A percentile compares a stretch with the other conserved stretches of the same genome.
Conservation (phyloP, 2,113 vertebrate genomes). For the Megaceryle torquata region DNA sequence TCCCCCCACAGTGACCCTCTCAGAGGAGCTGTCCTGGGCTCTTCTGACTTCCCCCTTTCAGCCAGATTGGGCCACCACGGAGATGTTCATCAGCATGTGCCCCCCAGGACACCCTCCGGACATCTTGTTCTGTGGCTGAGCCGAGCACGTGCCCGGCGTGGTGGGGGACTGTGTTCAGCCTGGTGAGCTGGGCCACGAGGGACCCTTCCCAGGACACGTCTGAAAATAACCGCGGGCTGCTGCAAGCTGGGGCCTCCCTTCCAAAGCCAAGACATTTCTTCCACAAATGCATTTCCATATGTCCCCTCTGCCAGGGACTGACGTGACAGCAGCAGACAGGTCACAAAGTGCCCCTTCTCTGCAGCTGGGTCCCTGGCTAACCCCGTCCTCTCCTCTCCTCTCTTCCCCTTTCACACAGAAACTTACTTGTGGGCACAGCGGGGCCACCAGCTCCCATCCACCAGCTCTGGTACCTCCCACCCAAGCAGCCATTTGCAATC, state of each 20-base stretch:
- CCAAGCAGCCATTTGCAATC: neutral
- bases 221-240: neutral
- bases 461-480: neutral
- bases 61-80: rapidly evolving
- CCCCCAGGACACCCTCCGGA: neutral
- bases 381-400: neutral
- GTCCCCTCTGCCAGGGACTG: neutral
- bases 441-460: neutral
- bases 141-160: rapidly evolving
- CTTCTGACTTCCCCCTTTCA: neutral
- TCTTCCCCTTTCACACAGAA: neutral
- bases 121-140: neutral
- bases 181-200: neutral
- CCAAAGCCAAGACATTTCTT: neutral
- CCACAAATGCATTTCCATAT: neutral
- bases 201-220: neutral
- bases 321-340: neutral
- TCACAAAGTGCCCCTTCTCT: neutral
- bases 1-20: neutral
- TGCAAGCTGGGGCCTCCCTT: neutral
- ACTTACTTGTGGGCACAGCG: neutral
- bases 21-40: neutral
- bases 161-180: neutral
- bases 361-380: neutral
- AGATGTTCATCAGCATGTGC: neutral